Conservation (phyloP, 2,797 vertebrate genomes). For the Molossus alvarezi region DNA sequence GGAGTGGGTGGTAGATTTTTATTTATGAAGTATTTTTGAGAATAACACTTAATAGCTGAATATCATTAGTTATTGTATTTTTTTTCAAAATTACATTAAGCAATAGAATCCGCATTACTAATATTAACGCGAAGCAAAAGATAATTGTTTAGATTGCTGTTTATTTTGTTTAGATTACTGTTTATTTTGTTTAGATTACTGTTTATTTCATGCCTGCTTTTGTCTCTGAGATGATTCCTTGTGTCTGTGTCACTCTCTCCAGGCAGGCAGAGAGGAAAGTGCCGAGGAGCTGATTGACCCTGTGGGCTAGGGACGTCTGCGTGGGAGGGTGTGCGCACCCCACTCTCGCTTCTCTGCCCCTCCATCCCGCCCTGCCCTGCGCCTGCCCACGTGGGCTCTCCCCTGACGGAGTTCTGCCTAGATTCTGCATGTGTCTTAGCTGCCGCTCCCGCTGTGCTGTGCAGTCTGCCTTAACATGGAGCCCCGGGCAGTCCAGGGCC, state of each 20-base stretch:
- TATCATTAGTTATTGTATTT: background rate
- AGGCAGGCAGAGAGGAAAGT: background rate
- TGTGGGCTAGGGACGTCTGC: background rate
- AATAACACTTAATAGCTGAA: background rate
- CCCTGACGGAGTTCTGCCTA: too few relatives aligned
- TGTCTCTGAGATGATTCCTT: background rate
- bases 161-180: slow-evolving; percentile 4
- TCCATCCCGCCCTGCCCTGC: background rate
- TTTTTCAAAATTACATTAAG: slow-evolving; percentile 49
- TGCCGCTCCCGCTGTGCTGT: background rate
- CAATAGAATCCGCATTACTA: background rate
- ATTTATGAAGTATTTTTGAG: slow-evolving; percentile 52
- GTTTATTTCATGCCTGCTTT: background rate
- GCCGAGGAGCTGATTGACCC: background rate
- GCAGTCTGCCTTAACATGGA: background rate
- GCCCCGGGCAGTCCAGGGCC: background rate
- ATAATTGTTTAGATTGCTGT: slow-evolving; percentile 27
- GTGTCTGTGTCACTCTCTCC: background rate
- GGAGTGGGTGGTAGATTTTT: slow-evolving; percentile 50
- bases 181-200: too few relatives aligned
- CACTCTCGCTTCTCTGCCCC: background rate
- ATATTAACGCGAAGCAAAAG: slow-evolving; percentile 21
- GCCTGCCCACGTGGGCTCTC: background rate
- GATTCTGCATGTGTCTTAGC: background rate
- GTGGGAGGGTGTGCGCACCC: too few relatives aligned